Base-by-base conservation (phyloP, 2,797 vertebrate genomes). In the Allobates femoralis region DNA sequence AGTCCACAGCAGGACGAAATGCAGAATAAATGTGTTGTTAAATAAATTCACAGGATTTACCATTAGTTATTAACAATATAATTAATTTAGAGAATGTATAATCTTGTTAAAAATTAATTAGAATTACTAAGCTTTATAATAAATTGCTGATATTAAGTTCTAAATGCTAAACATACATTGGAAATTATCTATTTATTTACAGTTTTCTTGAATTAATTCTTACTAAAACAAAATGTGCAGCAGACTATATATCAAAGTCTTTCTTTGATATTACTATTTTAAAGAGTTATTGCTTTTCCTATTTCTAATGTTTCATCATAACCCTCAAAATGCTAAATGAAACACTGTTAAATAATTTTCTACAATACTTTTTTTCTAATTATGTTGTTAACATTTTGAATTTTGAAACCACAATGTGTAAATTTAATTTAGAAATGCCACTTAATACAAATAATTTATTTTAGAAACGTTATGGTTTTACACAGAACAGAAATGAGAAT, bases 71-170 rank as follows among this genome's bases (percentile, higher is more conserved):
- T 71, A 71, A 34, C 67, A 71, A 46, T 71, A 71, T 46, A 46
- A 71, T 71, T 71, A 71, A 71, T 71, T 71, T 71, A 71, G 19
- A 71, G 67, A 71, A 71, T 71, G 12, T 41, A 71, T 71, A 41
- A 71, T 46, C 34, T 46, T 71, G 34, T 71, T 41, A 71, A 71
- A 71, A 41, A 71, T 71, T 71, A 71, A 71, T 71, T 71, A 71
- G 67, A 71, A 71, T 71, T 71, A 71, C 67, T 41, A 71, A 71
- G 67, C 67, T 71, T 71, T 69, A 69, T 69, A 41, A 71, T 46
- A 71, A 71, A 71, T 46, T 71, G 34, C 67, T 71, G 34, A 71
- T 41, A 71, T 71, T 46, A 71, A 41, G 67, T 71, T 41, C 34
- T 71, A 46, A 71, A 46, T 71, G 37, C 67, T 71, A 71, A 41